These are phyloP conservation scores for Spisula subtruncata DNA, from an alignment of 2,888 invertebrate species.

Conservation along the genomic window DNA sequence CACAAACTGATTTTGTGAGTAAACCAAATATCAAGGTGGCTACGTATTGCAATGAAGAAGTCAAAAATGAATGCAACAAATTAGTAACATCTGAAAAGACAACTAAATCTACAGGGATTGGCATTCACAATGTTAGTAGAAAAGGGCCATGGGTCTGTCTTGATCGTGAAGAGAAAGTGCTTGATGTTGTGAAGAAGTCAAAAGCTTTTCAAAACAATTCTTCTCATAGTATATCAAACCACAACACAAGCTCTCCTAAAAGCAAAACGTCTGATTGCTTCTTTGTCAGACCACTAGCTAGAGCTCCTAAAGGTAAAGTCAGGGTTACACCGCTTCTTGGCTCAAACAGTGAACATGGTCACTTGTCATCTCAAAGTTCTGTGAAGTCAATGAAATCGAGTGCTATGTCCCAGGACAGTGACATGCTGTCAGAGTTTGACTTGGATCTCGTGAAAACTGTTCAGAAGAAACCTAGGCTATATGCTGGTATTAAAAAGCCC, in stretches of 20 bases:
- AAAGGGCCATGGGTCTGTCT: neutral
- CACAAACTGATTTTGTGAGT: conserved; percentile 37
- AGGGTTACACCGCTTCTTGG: conserved; percentile 65
- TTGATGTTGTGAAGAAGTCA: neutral
- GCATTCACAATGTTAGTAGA: neutral
- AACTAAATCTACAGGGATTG: neutral
- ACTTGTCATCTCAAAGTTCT: neutral
- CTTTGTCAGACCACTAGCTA: conserved; percentile 65
- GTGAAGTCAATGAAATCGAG: neutral
- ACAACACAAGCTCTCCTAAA: neutral
- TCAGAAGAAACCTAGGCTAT: conserved; percentile 1
- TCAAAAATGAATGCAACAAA: neutral
- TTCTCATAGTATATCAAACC: neutral
- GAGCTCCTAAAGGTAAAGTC: conserved; percentile 63
- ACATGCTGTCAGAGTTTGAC: conserved; percentile 77
- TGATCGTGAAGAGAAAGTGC: neutral
- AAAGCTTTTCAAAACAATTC: neutral
- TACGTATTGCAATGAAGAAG: neutral
- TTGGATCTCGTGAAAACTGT: conserved; percentile 65
- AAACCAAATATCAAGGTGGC: neutral
- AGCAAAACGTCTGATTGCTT: conserved; percentile 21
- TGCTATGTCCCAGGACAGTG: conserved; percentile 32
- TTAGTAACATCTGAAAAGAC: neutral
- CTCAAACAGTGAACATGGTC: conserved; percentile 11
- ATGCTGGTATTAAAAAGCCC: neutral